These are phyloP conservation scores for Malurus splendens DNA, from an alignment of 2,797 vertebrate genomes.

Conservation along the genomic window DNA sequence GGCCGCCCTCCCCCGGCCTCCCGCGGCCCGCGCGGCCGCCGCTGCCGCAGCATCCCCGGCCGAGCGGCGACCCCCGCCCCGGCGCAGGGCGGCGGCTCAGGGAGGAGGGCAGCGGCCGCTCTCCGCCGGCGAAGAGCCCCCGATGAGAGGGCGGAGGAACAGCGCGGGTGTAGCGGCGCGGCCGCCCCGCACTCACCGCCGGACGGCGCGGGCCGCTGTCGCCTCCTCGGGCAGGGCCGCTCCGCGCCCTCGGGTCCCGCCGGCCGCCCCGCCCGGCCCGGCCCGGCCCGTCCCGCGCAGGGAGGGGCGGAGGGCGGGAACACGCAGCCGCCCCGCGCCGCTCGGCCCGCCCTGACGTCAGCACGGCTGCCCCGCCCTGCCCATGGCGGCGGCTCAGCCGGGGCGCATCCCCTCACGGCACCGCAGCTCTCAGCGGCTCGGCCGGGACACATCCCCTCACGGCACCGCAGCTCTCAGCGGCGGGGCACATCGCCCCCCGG, in stretches of 20 bases:
- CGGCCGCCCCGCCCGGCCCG: not conserved
- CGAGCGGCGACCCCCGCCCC: not conserved
- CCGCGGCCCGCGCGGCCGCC: not conserved
- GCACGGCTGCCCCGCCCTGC: not conserved
- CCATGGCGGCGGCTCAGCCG: not conserved
- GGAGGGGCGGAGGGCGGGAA: not conserved
- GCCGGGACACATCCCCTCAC: no score
- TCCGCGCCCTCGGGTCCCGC: not conserved
- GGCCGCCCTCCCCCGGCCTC: not conserved
- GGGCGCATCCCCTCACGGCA: accelerated
- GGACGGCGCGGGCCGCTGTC: not conserved
- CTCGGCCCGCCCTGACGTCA: not conserved
- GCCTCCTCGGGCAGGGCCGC: not conserved
- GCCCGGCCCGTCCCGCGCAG: not conserved
- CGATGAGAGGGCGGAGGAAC: not conserved
- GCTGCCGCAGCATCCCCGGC: not conserved
- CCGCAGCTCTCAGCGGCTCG: no score
- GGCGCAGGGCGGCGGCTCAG: not conserved
- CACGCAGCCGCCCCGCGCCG: not conserved
- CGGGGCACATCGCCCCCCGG: no score
- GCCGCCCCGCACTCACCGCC: not conserved
- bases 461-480: no score
- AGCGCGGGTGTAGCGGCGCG: not conserved
- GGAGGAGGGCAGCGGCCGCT: no score
- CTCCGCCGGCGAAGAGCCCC: not conserved